phyloP scores from a whole-genome alignment of 1,140 invertebrate species.

The Steinernema feltiae region DNA sequence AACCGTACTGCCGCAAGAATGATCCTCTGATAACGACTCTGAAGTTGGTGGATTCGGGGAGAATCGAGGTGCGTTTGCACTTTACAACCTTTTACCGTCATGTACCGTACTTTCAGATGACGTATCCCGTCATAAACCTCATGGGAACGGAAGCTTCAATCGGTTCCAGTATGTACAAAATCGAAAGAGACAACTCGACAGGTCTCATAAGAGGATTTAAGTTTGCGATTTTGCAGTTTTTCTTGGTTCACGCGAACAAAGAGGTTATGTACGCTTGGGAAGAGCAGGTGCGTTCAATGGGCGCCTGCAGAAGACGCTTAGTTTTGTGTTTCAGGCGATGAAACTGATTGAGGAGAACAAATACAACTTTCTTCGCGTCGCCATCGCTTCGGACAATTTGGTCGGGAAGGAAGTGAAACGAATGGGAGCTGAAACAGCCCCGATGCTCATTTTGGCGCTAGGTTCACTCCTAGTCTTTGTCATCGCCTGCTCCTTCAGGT shows the following conservation, averaged over 20 bases:
- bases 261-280: constrained; percentile 34
- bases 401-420: constrained; percentile 36
- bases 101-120: constrained; percentile 36
- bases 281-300: constrained; percentile 19
- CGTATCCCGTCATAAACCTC: constrained; percentile 31
- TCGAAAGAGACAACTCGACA: constrained; percentile 8
- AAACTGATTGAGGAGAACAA: constrained; percentile 33
- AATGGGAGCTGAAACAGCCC: constrained; percentile 33
- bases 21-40: constrained; percentile 30
- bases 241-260: constrained; percentile 18
- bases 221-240: constrained; percentile 31
- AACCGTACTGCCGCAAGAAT: constrained; percentile 40
- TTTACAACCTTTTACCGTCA: neutral
- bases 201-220: constrained; percentile 22
- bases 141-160: constrained; percentile 31
- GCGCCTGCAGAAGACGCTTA: neutral
- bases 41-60: constrained; percentile 20
- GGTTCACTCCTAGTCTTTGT: constrained; percentile 23
- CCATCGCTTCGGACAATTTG: constrained; percentile 31
- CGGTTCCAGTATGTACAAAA: constrained; percentile 32
- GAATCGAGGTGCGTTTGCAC: neutral
- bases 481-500: constrained; percentile 35
- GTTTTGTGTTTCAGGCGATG: constrained; percentile 25
- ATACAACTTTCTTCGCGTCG: constrained; percentile 24
- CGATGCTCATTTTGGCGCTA: constrained; percentile 24